Conservation (phyloP, 1,140 invertebrate species). For the Agrilus planipennis region DNA sequence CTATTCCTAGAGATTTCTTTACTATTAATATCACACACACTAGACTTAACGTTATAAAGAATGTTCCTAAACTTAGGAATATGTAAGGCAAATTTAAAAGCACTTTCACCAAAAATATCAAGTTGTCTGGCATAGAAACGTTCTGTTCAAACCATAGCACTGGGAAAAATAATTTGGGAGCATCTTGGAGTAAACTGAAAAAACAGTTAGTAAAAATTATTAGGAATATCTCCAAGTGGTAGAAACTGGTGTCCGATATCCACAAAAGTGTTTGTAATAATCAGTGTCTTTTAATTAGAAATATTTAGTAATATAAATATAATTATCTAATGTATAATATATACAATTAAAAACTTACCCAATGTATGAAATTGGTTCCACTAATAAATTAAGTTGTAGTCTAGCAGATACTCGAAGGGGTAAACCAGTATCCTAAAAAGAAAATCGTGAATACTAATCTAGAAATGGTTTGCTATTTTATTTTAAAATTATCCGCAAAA, state of each 20-base stretch:
- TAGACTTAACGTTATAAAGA: no score
- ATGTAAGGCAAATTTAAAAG: neutral
- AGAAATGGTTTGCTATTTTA: neutral
- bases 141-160: neutral
- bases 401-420: neutral
- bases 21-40: no score
- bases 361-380: neutral
- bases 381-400: neutral
- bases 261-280: no score
- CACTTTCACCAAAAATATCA: neutral
- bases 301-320: no score
- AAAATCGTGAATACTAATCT: no score
- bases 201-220: neutral
- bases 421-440: constrained; percentile 1
- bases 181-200: constrained; percentile 2
- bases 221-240: no score
- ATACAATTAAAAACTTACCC: no score
- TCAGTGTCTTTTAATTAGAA: no score
- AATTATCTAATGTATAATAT: no score
- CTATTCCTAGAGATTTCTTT: no score
- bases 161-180: constrained; percentile 1
- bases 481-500: no score
- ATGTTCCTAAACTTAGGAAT: no score
- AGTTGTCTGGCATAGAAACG: neutral
- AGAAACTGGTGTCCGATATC: neutral